A percentile compares a stretch with the other conserved stretches of the same genome.
Evolutionary conservation across 2,888 invertebrate genomes (phyloP).

Genomic region (Sylvicola cinctus): DNA sequence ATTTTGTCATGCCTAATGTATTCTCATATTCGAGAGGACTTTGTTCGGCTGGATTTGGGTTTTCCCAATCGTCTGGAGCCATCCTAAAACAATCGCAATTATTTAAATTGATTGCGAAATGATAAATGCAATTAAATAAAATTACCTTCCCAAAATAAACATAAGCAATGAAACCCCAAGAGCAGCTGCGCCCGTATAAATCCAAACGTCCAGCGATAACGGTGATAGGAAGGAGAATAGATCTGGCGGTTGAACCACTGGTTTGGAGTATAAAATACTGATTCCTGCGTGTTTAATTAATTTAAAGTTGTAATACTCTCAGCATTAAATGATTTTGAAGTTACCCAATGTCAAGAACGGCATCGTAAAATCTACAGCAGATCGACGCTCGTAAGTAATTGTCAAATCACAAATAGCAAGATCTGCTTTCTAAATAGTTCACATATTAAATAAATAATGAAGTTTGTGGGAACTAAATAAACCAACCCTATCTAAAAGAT

Average conservation of each 20-base stretch:
- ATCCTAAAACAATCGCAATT: constrained; percentile 29
- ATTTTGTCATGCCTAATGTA: constrained; percentile 69
- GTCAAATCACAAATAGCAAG: constrained; percentile 91
- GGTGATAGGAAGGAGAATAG: constrained; percentile 81
- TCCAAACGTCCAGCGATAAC: constrained; percentile 70
- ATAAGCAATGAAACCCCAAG: constrained; percentile 62
- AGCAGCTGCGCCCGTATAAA: constrained; percentile 75
- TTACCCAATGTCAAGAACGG: constrained; percentile 91
- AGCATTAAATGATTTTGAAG: too few relatives aligned
- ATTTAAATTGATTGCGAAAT: background rate
- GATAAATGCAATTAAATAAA: background rate
- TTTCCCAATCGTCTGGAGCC: constrained; percentile 82
- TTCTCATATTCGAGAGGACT: constrained; percentile 76
- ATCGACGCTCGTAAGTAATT: constrained; percentile 76
- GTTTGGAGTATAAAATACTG: constrained; percentile 69
- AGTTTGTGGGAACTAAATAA: background rate
- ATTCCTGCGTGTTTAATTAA: constrained; percentile 32
- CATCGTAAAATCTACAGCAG: constrained; percentile 81
- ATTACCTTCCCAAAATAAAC: constrained; percentile 56
- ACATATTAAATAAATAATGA: constrained; percentile 5
- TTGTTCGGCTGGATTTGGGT: constrained; percentile 77
- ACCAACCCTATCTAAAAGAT: constrained; percentile 54
- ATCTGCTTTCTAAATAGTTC: constrained; percentile 60
- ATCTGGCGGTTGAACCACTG: constrained; percentile 54
- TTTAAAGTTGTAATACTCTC: background rate